A percentile compares a stretch with the other conserved stretches of the same genome.
phyloP scores from a whole-genome alignment of 2,113 vertebrate species.

The Gnathonemus echidnorhynchus region DNA sequence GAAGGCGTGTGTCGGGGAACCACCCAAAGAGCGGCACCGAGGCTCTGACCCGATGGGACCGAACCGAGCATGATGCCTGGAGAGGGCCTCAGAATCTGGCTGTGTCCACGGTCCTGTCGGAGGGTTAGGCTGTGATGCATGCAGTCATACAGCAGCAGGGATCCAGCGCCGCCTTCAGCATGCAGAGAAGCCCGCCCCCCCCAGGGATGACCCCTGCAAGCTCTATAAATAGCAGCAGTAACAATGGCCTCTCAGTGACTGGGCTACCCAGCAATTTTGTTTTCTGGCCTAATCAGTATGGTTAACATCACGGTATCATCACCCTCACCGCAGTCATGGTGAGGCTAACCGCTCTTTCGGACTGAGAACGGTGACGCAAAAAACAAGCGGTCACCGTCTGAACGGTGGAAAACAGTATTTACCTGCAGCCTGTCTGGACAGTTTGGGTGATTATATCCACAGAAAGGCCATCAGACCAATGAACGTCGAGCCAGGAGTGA shows the following conservation, averaged over 20 bases:
- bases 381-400: neutral
- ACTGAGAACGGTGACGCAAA: neutral
- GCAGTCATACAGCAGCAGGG: neutral
- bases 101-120: neutral
- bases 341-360: neutral
- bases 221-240: conserved; percentile 7
- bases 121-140: neutral
- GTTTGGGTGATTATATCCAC: neutral
- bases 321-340: neutral
- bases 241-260: neutral
- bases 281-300: neutral
- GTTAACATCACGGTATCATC: neutral
- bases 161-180: neutral
- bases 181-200: neutral
- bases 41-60: neutral
- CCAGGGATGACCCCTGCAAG: neutral
- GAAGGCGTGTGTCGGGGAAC: neutral
- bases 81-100: neutral
- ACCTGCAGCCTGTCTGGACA: conserved; percentile 13
- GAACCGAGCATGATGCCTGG: too few species aligned
- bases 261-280: neutral
- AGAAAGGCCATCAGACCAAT: neutral
- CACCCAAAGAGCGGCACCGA: neutral
- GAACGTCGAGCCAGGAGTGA: neutral
- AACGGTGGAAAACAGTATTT: neutral